Evolutionary conservation across 2,797 vertebrate genomes (phyloP), one percentile per base, ranked within the genome.

Genomic region (Masticophis lateralis): DNA sequence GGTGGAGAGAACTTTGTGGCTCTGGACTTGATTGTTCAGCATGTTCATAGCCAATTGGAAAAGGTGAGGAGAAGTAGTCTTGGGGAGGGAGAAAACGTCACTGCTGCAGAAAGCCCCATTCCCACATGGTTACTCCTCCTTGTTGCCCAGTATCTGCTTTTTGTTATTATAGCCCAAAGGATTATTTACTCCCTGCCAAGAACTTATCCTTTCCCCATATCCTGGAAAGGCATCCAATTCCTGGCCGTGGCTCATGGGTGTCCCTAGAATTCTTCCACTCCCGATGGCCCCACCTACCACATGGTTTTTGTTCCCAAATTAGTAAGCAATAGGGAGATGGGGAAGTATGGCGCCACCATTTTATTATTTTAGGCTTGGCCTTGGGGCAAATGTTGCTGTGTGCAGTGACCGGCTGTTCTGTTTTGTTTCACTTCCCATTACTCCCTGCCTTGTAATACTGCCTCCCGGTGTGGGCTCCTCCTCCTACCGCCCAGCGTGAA

Each of bases 1-100:
- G 93, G 99, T 92, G 99, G 99, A 0, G 98, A 98, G 16, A 99
- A 99, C 97, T 98, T 98, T 5, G 99, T 99, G 94, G 99, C 99
- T 27, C 98, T 99, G 87, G 99, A 99, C 95, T 97, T 99, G 95
- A 99, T 99, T 0, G 99, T 99, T 61, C 99, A 99, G 97, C 99
- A 99, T 0, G 99, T 99, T 60, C 99, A 99, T 97, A 99, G 99
- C 97, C 99, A 99, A 96, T 98, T 99, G 97, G 99, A 99, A 95
- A 99, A 99, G 98, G 99, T 99, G 96, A 98, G 96, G 16, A 0
- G 66, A 0, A 32, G 74, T 0, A 0, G 2, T 63, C 66, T 61
- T 18, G 74, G 56, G 57, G 7, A 61, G 47, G 25, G 20, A 96
- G 92, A n/a, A 16, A 59, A 1, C 1, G 8, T 18, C 25, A 9